A percentile compares a stretch with the other conserved stretches of the same genome.
These are phyloP conservation scores for Atlantisia rogersi DNA, from an alignment of 2,113 vertebrate species.

Conservation along the genomic window DNA sequence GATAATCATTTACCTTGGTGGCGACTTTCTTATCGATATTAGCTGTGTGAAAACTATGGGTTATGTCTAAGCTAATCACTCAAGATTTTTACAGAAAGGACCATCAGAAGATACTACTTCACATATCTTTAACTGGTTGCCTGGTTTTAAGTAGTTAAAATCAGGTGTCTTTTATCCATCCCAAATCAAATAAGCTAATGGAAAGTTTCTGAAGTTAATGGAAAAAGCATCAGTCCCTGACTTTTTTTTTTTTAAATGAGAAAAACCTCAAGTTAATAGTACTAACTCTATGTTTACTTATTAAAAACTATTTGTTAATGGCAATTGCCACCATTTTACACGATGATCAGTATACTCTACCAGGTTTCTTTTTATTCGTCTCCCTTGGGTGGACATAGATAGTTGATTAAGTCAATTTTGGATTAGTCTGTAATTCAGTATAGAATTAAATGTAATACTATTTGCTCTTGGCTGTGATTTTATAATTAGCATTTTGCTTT, in stretches of 20 bases:
- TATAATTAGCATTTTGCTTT: conserved; percentile 60
- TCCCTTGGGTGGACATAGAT: conserved; percentile 38
- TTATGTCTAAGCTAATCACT: not conserved
- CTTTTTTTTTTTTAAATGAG: not conserved
- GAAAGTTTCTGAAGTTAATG: not conserved
- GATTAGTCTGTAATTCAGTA: not conserved
- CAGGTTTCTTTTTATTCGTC: conserved; percentile 4
- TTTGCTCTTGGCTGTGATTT: conserved; percentile 52
- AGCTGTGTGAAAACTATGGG: not conserved
- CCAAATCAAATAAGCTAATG: not conserved
- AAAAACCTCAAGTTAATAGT: not conserved
- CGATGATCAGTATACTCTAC: conserved; percentile 29
- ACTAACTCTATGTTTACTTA: conserved; percentile 1
- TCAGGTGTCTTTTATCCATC: not conserved
- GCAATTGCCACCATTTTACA: conserved; percentile 54
- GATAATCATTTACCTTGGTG: not conserved
- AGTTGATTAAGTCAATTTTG: conserved; percentile 50
- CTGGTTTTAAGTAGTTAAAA: not conserved
- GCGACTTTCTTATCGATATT: not conserved
- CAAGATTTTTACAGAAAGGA: not conserved
- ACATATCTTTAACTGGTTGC: not conserved
- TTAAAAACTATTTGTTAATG: conserved; percentile 55
- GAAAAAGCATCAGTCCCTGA: not conserved
- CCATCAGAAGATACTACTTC: not conserved
- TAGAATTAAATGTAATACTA: not conserved